phyloP scores from a whole-genome alignment of 23 tunicate species.

The Oikopleura vanhoeffeni region DNA sequence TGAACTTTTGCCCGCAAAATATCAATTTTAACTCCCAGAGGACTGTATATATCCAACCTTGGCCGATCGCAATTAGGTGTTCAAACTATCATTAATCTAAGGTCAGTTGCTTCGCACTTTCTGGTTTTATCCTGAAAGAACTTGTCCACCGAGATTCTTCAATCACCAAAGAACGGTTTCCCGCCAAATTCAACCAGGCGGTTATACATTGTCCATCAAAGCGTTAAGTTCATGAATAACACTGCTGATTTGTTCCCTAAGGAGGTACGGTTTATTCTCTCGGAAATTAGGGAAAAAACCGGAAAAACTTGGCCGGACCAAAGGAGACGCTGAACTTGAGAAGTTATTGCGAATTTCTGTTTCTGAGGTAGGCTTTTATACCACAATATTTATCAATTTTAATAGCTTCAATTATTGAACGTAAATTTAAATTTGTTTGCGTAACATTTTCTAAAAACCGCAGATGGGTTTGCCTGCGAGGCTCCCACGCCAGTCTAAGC shows the following conservation, averaged over 20 bases:
- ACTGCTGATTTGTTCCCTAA: constrained; percentile 10
- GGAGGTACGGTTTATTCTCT: not conserved
- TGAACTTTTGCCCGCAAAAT: too few relatives aligned
- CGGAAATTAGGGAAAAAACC: not conserved
- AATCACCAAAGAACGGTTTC: not conserved
- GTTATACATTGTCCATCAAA: not conserved
- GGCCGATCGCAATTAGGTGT: too few relatives aligned
- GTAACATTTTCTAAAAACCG: too few relatives aligned
- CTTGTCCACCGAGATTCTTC: not conserved
- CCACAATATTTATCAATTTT: too few relatives aligned
- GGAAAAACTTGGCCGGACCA: not conserved
- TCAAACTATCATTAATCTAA: too few relatives aligned
- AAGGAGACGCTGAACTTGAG: not conserved
- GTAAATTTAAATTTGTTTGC: too few relatives aligned
- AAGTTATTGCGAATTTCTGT: not conserved
- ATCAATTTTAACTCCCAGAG: too few relatives aligned
- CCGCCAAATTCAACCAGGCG: not conserved
- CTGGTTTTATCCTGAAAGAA: not conserved
- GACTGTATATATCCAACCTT: too few relatives aligned
- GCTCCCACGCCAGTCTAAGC: too few relatives aligned
- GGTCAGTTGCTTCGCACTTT: not conserved
- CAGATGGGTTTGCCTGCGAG: too few relatives aligned
- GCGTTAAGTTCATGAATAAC: not conserved
- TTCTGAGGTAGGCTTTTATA: not conserved
- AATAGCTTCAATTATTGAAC: too few relatives aligned